Conservation (phyloP, 2,888 invertebrate genomes). For the Eristalis pertinax region DNA sequence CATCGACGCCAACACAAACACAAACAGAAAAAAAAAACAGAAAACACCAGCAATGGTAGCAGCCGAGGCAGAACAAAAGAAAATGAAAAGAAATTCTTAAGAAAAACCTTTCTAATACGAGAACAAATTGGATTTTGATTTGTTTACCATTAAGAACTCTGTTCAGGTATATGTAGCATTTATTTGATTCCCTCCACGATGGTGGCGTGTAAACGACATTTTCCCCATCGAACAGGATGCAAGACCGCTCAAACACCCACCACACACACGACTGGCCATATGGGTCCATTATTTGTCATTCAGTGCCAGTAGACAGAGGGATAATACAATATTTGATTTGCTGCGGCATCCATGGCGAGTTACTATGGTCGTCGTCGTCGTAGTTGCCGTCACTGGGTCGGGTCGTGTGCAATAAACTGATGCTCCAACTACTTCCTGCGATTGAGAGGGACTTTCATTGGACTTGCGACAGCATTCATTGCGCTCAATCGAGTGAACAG, state of each 20-base stretch:
- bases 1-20: constrained; percentile 6
- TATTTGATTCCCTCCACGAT: constrained; percentile 23
- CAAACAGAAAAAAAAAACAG: too few relatives aligned
- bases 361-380: constrained; percentile 4
- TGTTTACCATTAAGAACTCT: constrained; percentile 56
- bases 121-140: constrained; percentile 65
- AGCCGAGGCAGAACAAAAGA: constrained; percentile 14
- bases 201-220: constrained; percentile 31
- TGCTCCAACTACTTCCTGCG: not conserved
- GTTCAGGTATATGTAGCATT: constrained; percentile 31
- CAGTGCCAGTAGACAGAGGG: constrained; percentile 52
- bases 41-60: too few relatives aligned
- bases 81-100: not conserved
- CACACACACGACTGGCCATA: constrained; percentile 8
- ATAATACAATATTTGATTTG: constrained; percentile 68
- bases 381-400: not conserved
- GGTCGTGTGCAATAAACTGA: not conserved
- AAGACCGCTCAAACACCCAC: not conserved
- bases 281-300: constrained; percentile 63
- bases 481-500: not conserved
- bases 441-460: not conserved
- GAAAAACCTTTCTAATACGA: constrained; percentile 13
- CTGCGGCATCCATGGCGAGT: constrained; percentile 49
- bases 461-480: not conserved
- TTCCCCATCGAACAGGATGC: constrained; percentile 7